Percentiles rank a stretch among this genome's conserved stretches.
Conservation (phyloP, 2,888 invertebrate species). For the Pristionchus japonicus region DNA sequence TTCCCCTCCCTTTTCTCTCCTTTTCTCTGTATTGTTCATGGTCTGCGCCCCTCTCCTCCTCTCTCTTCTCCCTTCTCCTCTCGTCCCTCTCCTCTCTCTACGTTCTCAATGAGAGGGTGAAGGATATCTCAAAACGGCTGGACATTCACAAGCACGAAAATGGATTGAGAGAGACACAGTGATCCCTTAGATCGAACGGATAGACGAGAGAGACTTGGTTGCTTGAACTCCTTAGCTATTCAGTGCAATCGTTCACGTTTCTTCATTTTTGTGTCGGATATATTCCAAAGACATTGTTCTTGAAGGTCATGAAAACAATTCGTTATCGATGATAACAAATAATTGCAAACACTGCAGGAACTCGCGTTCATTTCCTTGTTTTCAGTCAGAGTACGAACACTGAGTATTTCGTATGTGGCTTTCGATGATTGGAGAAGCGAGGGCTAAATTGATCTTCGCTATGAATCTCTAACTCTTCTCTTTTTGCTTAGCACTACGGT, state of each 20-base stretch:
- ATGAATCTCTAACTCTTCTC: too few species aligned
- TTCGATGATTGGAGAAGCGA: too few species aligned
- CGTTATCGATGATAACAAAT: background rate
- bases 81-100: background rate
- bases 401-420: too few species aligned
- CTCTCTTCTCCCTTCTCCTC: background rate
- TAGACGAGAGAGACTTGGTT: background rate
- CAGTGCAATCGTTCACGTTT: background rate
- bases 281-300: background rate
- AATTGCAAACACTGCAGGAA: background rate
- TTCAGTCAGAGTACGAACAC: background rate
- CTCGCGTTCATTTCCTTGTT: background rate
- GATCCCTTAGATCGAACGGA: background rate
- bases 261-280: background rate
- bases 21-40: too few species aligned
- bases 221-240: background rate
- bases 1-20: background rate
- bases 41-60: background rate
- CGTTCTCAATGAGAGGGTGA: background rate
- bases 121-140: slow-evolving; percentile 24
- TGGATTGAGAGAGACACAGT: background rate
- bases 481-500: too few species aligned
- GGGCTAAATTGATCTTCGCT: too few species aligned
- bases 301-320: background rate
- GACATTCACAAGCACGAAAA: background rate